Evolutionary conservation across 2,797 vertebrate species (phyloP).

Genomic region (Gymnoscopelus braueri): DNA sequence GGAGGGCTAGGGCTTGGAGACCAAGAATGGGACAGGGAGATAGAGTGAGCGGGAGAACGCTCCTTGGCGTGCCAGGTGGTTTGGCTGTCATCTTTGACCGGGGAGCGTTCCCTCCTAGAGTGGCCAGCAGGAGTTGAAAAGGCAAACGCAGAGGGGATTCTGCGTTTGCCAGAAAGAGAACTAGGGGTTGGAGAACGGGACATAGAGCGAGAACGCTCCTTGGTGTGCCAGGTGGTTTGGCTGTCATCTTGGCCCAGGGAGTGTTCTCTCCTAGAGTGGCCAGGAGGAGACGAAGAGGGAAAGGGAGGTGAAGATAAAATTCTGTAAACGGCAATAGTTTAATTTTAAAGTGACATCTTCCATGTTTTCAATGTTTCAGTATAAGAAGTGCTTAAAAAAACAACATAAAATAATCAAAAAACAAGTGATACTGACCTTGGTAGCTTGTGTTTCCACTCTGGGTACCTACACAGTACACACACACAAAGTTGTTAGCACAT

Average conservation of each 20-base stretch:
- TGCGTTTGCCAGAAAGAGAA: constrained; percentile 21
- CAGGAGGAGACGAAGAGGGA: too few species aligned
- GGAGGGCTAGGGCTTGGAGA: constrained; percentile 46
- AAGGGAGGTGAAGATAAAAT: too few species aligned
- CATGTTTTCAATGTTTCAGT: too few species aligned
- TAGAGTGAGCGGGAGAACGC: constrained; percentile 45
- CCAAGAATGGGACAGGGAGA: constrained; percentile 47
- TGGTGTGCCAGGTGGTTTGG: constrained; percentile 33
- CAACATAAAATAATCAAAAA: constrained; percentile 11
- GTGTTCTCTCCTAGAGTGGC: too few species aligned
- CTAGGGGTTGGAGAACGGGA: not conserved
- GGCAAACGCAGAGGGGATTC: not conserved
- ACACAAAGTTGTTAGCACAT: too few species aligned
- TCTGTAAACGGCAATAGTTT: too few species aligned
- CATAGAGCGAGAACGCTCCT: constrained; percentile 20
- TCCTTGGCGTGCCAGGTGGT: constrained; percentile 44
- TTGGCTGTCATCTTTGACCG: constrained; percentile 40
- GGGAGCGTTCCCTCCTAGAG: constrained; percentile 30
- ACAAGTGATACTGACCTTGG: constrained; percentile 36
- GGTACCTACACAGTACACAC: constrained; percentile 12
- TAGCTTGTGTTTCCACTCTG: too few species aligned
- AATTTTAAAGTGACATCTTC: too few species aligned
- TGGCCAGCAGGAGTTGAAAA: too few species aligned
- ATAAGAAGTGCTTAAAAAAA: not conserved
- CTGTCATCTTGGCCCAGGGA: too few species aligned